Conservation (phyloP, 2,888 invertebrate genomes). For the Leptinotarsa rubiginosa region DNA sequence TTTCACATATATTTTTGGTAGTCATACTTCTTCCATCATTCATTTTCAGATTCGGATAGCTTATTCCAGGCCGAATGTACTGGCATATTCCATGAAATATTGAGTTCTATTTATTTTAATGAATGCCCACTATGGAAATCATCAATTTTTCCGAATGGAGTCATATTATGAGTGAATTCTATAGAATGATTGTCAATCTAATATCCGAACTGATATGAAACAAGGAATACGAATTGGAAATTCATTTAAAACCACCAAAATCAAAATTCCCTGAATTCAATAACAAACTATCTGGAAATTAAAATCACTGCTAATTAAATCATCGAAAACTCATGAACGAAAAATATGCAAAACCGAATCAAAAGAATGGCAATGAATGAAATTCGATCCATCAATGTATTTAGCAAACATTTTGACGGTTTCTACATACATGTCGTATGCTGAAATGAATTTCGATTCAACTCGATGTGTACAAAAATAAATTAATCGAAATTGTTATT, state of each 20-base stretch:
- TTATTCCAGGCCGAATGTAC: too few species aligned
- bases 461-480: slow-evolving; percentile 7
- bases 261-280: not conserved
- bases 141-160: too few species aligned
- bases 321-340: not conserved
- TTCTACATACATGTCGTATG: not conserved
- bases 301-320: not conserved
- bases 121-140: too few species aligned
- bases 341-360: not conserved
- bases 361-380: not conserved
- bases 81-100: too few species aligned
- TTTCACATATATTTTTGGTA: too few species aligned
- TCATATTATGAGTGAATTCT: too few species aligned
- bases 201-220: too few species aligned
- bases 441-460: slow-evolving; percentile 6
- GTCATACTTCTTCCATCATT: too few species aligned
- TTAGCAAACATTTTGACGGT: slow-evolving; percentile 2
- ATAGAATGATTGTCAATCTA: too few species aligned
- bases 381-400: slow-evolving; percentile 6
- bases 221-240: too few species aligned
- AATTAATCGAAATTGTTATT: slow-evolving; percentile 13
- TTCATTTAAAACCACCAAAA: not conserved
- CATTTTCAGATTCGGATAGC: too few species aligned
- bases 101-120: too few species aligned
- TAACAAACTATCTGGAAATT: not conserved